Base-by-base conservation (phyloP, 1,140 invertebrate genomes). In the Himalopsyche phryganea region DNA sequence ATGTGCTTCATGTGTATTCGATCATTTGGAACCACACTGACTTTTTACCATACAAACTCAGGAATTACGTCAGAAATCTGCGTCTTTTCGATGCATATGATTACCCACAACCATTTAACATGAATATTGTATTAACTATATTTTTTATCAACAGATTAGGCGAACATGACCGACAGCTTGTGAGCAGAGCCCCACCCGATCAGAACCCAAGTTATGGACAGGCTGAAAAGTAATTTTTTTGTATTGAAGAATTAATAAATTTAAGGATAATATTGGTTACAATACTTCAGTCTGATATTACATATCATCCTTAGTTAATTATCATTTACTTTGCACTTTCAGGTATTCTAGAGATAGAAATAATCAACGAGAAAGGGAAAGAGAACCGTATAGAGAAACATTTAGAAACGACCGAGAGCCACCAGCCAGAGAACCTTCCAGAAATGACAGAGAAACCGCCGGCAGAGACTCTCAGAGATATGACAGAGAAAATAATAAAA, bases 361-460 rank as follows among this genome's bases (percentile, higher is more conserved):
- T 32, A 20, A 32, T 1, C 45, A 56, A 9, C 58, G 58, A 23
- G 53, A 67, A 10, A 44, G 65, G 1, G 67, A 71, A 3, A 47
- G 59, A 45, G 47, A 55, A n/a, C 6, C 50, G 45, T 20, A 53
- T 23, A 49, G 20, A 38, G 50, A 23, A 38, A n/a, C n/a, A n/a
- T n/a, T n/a, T n/a, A n/a, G 32, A 17, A 14, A 9, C 18, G 42
- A 55, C 28, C 28, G 42, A 46, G 52, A 55, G 11, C 38, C n/a
- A 11, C n/a, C 11, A 4, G 15, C 23, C 23, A 28, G 38, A 40
- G 38, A 53, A n/a, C 23, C 32, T 9, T 17, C 3, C 13, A 19
- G 32, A 18, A 14, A 9, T 33, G 42, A 55, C 28, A 45, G 42
- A 46, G 52, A 55, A 13, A n/a, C n/a, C 4, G 38, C 11, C 38